Evolutionary conservation across 2,797 vertebrate genomes (phyloP).

Genomic region (Sebastes goodei): DNA sequence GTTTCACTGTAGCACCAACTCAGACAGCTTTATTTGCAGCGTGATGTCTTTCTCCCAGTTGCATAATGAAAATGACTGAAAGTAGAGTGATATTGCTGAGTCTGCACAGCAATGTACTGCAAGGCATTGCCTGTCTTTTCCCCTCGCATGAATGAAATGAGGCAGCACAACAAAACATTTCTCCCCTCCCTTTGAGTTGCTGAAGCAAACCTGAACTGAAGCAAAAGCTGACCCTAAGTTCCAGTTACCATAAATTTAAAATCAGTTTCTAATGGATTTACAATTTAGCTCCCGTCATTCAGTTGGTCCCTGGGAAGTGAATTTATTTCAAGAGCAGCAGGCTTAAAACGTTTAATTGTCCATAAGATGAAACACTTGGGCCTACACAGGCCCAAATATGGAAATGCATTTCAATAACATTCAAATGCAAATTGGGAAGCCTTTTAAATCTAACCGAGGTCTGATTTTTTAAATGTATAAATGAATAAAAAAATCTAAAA

Average conservation of each 20-base stretch:
- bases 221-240: neutral
- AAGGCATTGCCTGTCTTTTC: constrained; percentile 1
- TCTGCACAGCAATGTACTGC: constrained; percentile 3
- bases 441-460: neutral
- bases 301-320: neutral
- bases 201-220: neutral
- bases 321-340: neutral
- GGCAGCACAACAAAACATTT: constrained; percentile 17
- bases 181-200: neutral
- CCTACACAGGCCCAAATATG: neutral
- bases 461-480: neutral
- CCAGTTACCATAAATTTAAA: neutral
- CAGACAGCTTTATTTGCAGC: constrained; percentile 38
- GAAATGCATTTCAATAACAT: neutral
- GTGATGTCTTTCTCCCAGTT: constrained; percentile 19
- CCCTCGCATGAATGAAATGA: constrained; percentile 23
- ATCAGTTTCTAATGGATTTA: neutral
- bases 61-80: constrained; percentile 47
- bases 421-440: neutral
- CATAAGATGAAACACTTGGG: neutral
- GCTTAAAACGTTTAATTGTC: neutral
- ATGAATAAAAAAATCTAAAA: neutral
- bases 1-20: neutral
- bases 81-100: constrained; percentile 42
- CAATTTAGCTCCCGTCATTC: neutral